Evolutionary conservation across 2,888 invertebrate genomes (phyloP), one percentile per base, ranked within the genome.

Genomic region (Gnatocerus cornutus): DNA sequence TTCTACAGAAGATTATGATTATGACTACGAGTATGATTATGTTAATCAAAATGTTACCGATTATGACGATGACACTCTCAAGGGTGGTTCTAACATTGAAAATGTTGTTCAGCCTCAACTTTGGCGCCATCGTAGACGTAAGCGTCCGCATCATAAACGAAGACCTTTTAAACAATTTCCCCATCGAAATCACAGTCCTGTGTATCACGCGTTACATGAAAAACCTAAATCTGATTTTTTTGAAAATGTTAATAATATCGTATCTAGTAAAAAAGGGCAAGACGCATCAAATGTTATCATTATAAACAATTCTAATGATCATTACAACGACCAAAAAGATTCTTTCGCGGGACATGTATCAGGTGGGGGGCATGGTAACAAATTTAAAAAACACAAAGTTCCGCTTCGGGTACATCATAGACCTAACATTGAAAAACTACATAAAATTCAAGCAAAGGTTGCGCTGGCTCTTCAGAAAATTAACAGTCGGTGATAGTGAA

Each of bases 281-380:
- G 65, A 69, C 10, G 62, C 73, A 2, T 45, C 69, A 3, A 76
- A 76, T 66, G 71, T 76, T 10, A 80, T 79, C 63, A 73, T 78
- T 14, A 80, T 80, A 65, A 80, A 79, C 64, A 80, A 80, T 68
- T 75, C 74, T 8, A 80, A 80, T 63, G 73, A 77, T 48, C 71
- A 78, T 67, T 59, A 74, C 27, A 68, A 73, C 41, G 41, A 59
- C 56, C 67, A 64, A 9, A 50, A 62, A 16, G 71, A 73, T 62
- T 63, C 68, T 29, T 37, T 65, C 14, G 5, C 71, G 10, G 7
- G 39, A 29, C 16, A 61, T 13, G 10, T 16, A 27, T n/a, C 48
- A 29, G 12, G 43, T 43, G 8, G 16, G 1, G 3, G 8, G 14
- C 16, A 48, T 30, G 16, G 16, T 39, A 39, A 39, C n/a, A 50